phyloP scores from a whole-genome alignment of 2,113 vertebrate genomes.

The Steatornis caripensis region DNA sequence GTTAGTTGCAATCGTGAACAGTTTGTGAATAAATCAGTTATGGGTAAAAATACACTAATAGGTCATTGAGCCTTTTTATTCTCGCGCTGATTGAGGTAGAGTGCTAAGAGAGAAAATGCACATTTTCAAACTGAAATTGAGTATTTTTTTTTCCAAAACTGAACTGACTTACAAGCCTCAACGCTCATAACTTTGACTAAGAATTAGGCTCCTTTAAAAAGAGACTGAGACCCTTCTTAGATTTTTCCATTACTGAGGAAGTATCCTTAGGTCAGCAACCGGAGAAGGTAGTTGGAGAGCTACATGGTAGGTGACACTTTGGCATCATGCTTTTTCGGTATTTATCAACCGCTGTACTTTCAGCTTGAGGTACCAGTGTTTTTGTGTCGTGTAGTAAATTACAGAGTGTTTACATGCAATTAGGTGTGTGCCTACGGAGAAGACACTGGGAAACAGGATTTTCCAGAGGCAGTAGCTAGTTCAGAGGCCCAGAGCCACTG shows the following conservation, averaged over 20 bases:
- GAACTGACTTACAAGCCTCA: not conserved
- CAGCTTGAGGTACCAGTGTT: constrained; percentile 17
- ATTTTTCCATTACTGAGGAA: not conserved
- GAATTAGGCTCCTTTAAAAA: not conserved
- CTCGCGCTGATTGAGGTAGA: not conserved
- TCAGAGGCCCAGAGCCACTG: constrained; percentile 45
- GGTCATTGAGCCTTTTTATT: not conserved
- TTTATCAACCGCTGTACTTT: not conserved
- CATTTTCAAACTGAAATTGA: not conserved
- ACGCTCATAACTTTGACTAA: not conserved
- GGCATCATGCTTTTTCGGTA: not conserved
- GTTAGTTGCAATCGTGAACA: not conserved
- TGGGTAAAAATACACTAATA: not conserved
- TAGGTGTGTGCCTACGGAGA: constrained; percentile 1
- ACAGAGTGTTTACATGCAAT: constrained; percentile 48
- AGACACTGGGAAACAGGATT: constrained; percentile 40
- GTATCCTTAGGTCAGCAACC: not conserved
- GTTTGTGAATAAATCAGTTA: not conserved
- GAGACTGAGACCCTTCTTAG: not conserved
- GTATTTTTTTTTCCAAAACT: not conserved
- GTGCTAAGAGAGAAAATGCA: not conserved
- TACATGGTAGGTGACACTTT: constrained; percentile 27
- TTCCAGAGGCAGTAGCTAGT: constrained; percentile 54
- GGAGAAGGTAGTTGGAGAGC: not conserved
- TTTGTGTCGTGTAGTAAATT: constrained; percentile 4